These are phyloP conservation scores for Nycticryphes semicollaris DNA, from an alignment of 2,113 vertebrate species.

Conservation along the genomic window DNA sequence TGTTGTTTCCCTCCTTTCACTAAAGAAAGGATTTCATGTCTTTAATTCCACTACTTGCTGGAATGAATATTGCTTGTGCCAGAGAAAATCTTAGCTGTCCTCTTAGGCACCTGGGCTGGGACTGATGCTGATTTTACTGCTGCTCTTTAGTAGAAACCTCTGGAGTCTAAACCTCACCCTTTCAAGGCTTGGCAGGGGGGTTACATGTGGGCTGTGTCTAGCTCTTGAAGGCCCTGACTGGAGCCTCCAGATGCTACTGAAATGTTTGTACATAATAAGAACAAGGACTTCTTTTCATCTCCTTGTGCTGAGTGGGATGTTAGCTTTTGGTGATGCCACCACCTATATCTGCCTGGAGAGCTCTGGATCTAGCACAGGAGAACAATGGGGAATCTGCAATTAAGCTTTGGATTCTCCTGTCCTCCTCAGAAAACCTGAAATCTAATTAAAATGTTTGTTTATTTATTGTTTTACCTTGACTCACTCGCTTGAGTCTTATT, in stretches of 20 bases:
- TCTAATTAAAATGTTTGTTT: background rate
- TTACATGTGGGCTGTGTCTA: background rate
- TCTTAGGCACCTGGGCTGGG: background rate
- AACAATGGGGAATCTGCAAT: background rate
- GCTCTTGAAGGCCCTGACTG: background rate
- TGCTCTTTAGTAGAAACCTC: background rate
- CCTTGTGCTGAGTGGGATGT: background rate
- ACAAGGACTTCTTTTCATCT: background rate
- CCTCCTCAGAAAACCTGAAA: background rate
- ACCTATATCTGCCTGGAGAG: background rate
- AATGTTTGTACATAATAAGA: background rate
- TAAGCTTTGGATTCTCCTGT: background rate
- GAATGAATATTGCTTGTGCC: background rate
- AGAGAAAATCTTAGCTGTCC: background rate
- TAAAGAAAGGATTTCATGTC: background rate
- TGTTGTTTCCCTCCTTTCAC: background rate
- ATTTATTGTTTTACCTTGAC: background rate
- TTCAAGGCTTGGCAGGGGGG: background rate
- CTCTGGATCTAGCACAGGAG: background rate
- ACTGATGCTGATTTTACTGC: background rate
- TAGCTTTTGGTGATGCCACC: background rate
- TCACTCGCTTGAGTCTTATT: background rate
- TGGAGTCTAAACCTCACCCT: background rate
- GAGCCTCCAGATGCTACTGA: background rate
- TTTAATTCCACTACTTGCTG: background rate